Evolutionary conservation across 1,140 invertebrate species (phyloP), one percentile per base, ranked within the genome.

Genomic region (Psix sp.): DNA sequence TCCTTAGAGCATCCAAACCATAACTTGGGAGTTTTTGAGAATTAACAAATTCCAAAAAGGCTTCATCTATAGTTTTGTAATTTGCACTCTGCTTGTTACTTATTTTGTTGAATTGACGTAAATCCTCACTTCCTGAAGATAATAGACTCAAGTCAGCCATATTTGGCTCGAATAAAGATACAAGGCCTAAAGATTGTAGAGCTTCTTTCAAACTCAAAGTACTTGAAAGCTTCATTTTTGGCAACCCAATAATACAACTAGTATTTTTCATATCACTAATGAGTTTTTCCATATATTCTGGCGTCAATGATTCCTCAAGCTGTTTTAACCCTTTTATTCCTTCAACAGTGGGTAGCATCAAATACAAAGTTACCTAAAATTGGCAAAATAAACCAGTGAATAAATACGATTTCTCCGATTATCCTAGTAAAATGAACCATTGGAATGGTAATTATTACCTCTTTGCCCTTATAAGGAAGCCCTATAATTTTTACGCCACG

Each of bases 391-490:
- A n/a, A n/a, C n/a, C n/a, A n/a, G n/a, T n/a, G n/a, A n/a, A n/a
- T n/a, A n/a, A n/a, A n/a, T n/a, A n/a, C n/a, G n/a, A n/a, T n/a
- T n/a, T n/a, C n/a, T n/a, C n/a, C n/a, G n/a, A n/a, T n/a, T n/a
- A n/a, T n/a, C n/a, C n/a, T n/a, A n/a, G n/a, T n/a, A n/a, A n/a
- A n/a, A 29, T 29, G 2, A 7, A 29, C 7, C n/a, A 29, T 29
- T 29, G 26, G 6, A 29, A n/a, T n/a, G n/a, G n/a, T n/a, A n/a
- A n/a, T n/a, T n/a, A n/a, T 79, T 66, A 82, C 81, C 46, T 89
- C 82, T 16, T 88, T 86, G 0, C 90, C 90, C 79, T 91, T 90
- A 77, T 95, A 95, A 0, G 94, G 93, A 1, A 95, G 77, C 3
- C 89, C 91, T 20, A 94, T 76, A 18, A 94, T 91, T 73, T 91